Base-by-base conservation (phyloP, 2,888 invertebrate species). In the Pristionchus arcanus region DNA sequence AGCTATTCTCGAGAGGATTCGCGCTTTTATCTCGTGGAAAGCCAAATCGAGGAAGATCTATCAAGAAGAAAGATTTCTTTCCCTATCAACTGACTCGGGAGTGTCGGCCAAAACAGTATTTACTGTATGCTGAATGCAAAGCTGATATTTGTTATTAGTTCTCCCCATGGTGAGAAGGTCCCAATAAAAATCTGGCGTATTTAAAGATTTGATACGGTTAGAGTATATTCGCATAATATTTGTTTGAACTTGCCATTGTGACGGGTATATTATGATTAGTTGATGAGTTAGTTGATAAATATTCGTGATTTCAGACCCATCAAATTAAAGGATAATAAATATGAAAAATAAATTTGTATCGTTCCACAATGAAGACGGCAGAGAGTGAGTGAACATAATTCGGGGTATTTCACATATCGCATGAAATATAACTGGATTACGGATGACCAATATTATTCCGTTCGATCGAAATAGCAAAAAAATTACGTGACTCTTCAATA, bases 61-160 rank as follows among this genome's bases (percentile, higher is more conserved):
- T 21, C 87, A 87, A 19, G 68, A 68, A 16, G 87, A 87, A 16
- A n/a, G 87, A 87, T 49, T 42, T 2, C 21, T 59, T 7, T 63
- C 86, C 28, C 63, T 86, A 11, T 85, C 84, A 1, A 85, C 84
- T 11, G 84, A 85, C 13, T 85, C 84, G 31, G 31, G 59, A n/a
- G 49, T n/a, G 3, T 68, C 87, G 15, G 31, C 87, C 15, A 87
- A 87, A 49, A 87, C 87, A 16, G 87, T 87, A 16, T 87, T 87
- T 28, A 87, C 87, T n/a, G 87, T 87, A 0, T 87, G 87, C 16
- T 87, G 31, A 87, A 55, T 31, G 25, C 25, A 34, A n/a, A 34
- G 13, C 1, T 71, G 19, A 71, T 19, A 55, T 55, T 55, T 2
- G 55, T 21, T 16, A 55, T 55, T 2, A 55, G 19, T 21, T 16